Percentiles rank a stretch among this genome's conserved stretches.
Conservation (phyloP, 2,113 vertebrate species). For the Phaetusa simplex region DNA sequence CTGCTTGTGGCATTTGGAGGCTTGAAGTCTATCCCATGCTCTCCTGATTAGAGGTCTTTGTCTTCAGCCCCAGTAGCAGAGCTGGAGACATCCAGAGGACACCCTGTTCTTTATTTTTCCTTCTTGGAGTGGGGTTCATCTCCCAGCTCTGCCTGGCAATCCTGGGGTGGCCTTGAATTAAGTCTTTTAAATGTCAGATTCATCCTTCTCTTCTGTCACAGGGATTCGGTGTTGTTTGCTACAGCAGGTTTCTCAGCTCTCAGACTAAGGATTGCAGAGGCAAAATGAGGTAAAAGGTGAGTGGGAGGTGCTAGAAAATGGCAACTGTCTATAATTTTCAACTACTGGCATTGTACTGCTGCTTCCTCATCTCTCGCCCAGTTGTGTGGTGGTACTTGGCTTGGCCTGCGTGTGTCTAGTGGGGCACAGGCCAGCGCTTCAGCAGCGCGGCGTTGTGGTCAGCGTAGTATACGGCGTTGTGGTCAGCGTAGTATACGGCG, state of each 20-base stretch:
- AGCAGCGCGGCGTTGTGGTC: too few relatives aligned
- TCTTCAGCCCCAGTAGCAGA: not conserved
- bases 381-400: not conserved
- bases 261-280: not conserved
- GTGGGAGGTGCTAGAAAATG: not conserved
- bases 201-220: not conserved
- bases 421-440: not conserved
- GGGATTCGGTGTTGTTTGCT: not conserved
- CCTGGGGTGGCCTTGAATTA: not conserved
- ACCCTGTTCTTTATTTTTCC: not conserved
- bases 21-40: not conserved
- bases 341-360: not conserved
- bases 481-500: accelerated
- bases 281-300: not conserved
- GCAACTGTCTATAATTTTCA: not conserved
- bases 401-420: not conserved
- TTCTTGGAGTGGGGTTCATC: not conserved
- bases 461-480: accelerated
- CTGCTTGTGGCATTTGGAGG: not conserved
- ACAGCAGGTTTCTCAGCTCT: not conserved
- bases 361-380: not conserved
- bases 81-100: not conserved
- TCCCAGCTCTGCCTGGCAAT: not conserved
- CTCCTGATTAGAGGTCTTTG: not conserved
- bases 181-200: not conserved